Base-by-base conservation (phyloP, 2,888 invertebrate species). In the Formica aserva region DNA sequence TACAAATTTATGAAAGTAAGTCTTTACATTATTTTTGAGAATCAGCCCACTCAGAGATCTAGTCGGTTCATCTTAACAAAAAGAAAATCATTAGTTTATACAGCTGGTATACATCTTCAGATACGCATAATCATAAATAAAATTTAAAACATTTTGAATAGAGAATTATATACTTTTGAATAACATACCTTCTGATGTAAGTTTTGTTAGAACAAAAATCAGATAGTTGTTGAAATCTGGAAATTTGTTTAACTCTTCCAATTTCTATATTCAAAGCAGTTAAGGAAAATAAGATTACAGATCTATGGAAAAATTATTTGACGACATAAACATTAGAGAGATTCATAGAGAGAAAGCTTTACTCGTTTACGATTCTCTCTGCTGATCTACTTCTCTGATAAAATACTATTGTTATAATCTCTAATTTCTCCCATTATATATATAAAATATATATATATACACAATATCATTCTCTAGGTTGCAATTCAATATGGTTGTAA, bases 211-310 rank as follows among this genome's bases (percentile, higher is more conserved):
- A 91, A 99, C 99, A 96, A 98, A 99, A 95, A 99, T 99, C 93
- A 99, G 96, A 95, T 99, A 99, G 95, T 99, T 99, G 95, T 99
- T 99, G 95, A 99, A 99, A 95, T 99, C 99, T 90, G 99, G 99
- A 95, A 98, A 99, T 95, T 98, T 98, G 95, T 99, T 99, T 92
- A 99, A 96, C 95, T 99, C 98, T 96, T 99, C 99, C 95, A 99
- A 96, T 98, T 99, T 99, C 98, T 99, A 95, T 91, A 52, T 74
- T 35, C 92, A 92, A 94, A 95, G 94, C 72, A 15, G 95, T 96
- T 96, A 96, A 95, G 96, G 95, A 96, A 96, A 95, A 91, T 35
- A 13, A 65, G 6, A 9, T 8, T 1, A 38, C 45, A n/a, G 4
- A 3, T 0, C 9, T 52, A 18, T 18, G n/a, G 13, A 13, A 41